Base-by-base conservation (phyloP, 2,113 vertebrate genomes). In the Tachysurus vachellii region DNA sequence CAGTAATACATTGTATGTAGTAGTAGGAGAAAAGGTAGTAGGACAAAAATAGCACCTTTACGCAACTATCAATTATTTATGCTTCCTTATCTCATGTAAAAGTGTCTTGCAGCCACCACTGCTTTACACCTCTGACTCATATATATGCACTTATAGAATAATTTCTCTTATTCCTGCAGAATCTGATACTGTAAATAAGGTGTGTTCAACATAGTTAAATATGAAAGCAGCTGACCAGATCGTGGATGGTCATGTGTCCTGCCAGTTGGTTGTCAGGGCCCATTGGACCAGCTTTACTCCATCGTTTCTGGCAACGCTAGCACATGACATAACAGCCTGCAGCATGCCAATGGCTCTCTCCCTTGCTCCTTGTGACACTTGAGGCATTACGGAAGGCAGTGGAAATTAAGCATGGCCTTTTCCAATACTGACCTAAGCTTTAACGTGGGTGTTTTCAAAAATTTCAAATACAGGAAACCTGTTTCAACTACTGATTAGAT, bases 251-350 rank as follows among this genome's bases (percentile, higher is more conserved):
- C 79, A 81, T 61, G 56, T 81, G 10, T 26, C 57, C 11, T 23
- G 56, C 31, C 79, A 26, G 11, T 16, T 42, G 56, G 14, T 81
- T 81, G 31, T 61, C 79, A 81, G 31, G 56, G 31, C 31, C 56
- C 56, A 81, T 19, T 44, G 31, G 56, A 42, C 9, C 79, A 81
- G 31, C 56, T 42, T 81, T 44, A 61, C 56, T 23, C 79, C 31
- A 23, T 80, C 21, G 21, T 81, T 81, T 81, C 56, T 81, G 57
- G 56, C 79, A 59, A 81, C 12, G 12, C 79, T 23, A 81, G 79
- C 79, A 83, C 62, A 70, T 83, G 64, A 83, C 82, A 83, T 68
- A 66, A 66, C 47, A 83, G 82, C 82, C 62, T 83, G 82, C 82
- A 70, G 82, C 82, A 53, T 83, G 82, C 82, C 82, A 83, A 23